phyloP scores from a whole-genome alignment of 2,113 vertebrate genomes.

The Pogonocichla stellata region DNA sequence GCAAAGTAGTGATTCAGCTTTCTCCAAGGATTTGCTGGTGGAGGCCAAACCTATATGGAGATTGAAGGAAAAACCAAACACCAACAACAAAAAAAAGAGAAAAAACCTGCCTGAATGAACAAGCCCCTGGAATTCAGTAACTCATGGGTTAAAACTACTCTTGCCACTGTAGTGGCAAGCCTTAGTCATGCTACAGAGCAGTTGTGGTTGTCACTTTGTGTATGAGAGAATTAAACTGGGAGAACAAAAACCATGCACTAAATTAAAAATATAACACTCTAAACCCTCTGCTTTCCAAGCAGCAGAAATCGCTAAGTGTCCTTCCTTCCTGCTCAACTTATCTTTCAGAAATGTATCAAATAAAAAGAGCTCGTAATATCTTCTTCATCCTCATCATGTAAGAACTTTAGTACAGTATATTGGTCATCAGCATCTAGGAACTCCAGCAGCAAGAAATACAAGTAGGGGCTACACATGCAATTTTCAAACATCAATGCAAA shows the following conservation, averaged over 20 bases:
- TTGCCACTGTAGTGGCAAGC: background rate
- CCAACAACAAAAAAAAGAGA: background rate
- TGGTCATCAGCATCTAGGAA: background rate
- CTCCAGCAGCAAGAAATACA: background rate
- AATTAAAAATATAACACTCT: background rate
- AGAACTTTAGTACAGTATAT: background rate
- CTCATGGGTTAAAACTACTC: background rate
- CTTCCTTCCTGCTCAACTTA: background rate
- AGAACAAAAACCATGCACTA: background rate
- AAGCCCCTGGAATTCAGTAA: background rate
- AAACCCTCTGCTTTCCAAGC: background rate
- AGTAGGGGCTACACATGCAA: accelerated
- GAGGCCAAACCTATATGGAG: background rate
- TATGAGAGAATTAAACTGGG: background rate
- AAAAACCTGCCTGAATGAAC: background rate
- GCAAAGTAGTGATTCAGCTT: conserved; percentile 5
- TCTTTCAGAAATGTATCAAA: background rate
- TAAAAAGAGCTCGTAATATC: background rate
- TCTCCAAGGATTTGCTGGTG: background rate
- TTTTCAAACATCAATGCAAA: background rate
- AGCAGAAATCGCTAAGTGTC: background rate
- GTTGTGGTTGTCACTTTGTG: background rate
- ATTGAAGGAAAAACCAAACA: background rate
- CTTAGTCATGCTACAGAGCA: background rate
- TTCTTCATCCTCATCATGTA: background rate